Conservation (phyloP, 2,113 vertebrate genomes). For the Labrus mixtus region DNA sequence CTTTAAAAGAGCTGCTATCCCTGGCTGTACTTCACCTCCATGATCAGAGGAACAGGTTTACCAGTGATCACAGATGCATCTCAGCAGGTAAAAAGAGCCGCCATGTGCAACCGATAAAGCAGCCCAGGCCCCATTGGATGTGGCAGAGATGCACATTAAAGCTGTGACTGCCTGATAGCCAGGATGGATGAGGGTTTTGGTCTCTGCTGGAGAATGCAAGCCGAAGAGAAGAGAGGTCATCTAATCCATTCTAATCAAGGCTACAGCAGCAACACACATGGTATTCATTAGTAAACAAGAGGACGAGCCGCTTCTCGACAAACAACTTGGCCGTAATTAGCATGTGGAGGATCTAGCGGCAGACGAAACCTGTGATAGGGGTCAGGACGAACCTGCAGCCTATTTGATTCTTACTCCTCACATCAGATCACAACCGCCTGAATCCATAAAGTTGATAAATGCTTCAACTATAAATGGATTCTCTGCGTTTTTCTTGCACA, state of each 20-base stretch:
- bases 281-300: conserved; percentile 81
- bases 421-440: conserved; percentile 36
- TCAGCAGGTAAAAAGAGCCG: conserved; percentile 46
- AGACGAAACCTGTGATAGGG: conserved; percentile 69
- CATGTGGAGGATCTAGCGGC: conserved; percentile 69
- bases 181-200: conserved; percentile 55
- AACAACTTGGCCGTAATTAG: conserved; percentile 77
- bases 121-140: conserved; percentile 53
- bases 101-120: conserved; percentile 38
- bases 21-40: conserved; percentile 35
- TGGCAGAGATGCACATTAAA: conserved; percentile 61
- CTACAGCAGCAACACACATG: conserved; percentile 73
- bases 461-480: conserved; percentile 34
- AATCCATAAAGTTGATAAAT: conserved; percentile 50
- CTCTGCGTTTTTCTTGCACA: conserved; percentile 35
- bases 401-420: conserved; percentile 51
- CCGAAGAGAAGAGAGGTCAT: conserved; percentile 65
- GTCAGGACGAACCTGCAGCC: conserved; percentile 56
- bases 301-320: conserved; percentile 66
- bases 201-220: conserved; percentile 54
- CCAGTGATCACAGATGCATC: conserved; percentile 58
- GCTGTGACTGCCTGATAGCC: conserved; percentile 46
- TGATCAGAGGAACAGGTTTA: conserved; percentile 15
- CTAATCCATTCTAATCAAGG: conserved; percentile 83
- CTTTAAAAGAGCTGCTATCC: conserved; percentile 54